Conservation (phyloP, 2,797 vertebrate genomes). For the Remorina albescens region DNA sequence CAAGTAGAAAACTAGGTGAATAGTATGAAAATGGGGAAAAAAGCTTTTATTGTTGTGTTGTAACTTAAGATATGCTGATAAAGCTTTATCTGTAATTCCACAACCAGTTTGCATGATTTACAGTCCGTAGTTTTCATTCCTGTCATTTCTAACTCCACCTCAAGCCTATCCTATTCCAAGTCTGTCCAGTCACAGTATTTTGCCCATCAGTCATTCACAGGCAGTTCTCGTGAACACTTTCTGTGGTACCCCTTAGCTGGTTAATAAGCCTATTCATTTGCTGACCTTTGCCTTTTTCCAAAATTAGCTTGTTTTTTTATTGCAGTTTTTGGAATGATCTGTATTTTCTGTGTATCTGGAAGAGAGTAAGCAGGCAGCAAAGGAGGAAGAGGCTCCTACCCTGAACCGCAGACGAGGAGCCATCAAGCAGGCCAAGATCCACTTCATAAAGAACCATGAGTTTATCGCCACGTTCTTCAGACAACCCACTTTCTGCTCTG, state of each 20-base stretch:
- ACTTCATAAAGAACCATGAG: slow-evolving; percentile 98
- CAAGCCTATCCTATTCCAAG: neutral
- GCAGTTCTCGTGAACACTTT: neutral
- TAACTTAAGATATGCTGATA: neutral
- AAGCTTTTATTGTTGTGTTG: neutral
- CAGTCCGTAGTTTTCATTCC: neutral
- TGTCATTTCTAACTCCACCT: neutral
- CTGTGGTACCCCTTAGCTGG: neutral
- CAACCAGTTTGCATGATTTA: slow-evolving; percentile 1
- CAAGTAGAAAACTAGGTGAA: neutral
- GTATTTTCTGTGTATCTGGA: slow-evolving; percentile 43
- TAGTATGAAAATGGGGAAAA: neutral
- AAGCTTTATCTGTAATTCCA: neutral
- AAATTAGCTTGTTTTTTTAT: slow-evolving; percentile 28
- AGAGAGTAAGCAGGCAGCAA: slow-evolving; percentile 88
- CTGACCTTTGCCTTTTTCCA: too few species aligned
- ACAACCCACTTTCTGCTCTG: slow-evolving; percentile 98
- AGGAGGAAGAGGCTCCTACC: slow-evolving; percentile 86
- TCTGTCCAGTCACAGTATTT: neutral
- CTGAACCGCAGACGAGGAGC: slow-evolving; percentile 95
- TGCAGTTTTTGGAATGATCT: slow-evolving; percentile 25
- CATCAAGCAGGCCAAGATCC: slow-evolving; percentile 99
- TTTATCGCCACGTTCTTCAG: slow-evolving; percentile 98
- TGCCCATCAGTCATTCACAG: slow-evolving; percentile 17
- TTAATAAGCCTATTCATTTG: slow-evolving; percentile 7